Base-by-base conservation (phyloP, 2,113 vertebrate genomes). In the Sinocyclocheilus anophthalmus region DNA sequence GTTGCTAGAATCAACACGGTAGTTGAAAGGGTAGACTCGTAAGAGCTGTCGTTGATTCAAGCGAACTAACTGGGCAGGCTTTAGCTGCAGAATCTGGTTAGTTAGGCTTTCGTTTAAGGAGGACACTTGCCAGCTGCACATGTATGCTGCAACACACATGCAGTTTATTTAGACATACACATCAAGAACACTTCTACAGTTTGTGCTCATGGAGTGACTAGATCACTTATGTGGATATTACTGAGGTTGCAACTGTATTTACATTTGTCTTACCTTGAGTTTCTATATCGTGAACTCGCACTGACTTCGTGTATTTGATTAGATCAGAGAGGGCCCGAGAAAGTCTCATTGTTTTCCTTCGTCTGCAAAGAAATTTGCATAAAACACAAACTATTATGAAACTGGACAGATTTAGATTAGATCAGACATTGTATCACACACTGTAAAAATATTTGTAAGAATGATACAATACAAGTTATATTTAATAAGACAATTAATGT, bases 281-380 rank as follows among this genome's bases (percentile, higher is more conserved):
- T 91, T 98, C 97, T 87, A 98, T 96, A 33, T 99, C 97, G 1
- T 97, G 97, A 81, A 93, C 93, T 69, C 96, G 97, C 76, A 99
- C 97, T 4, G 97, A 98, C 88, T 97, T 97, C 0, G 98, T 99
- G 90, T 99, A 99, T 87, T 98, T 98, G 90, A 99, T 97, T 86
- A 99, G 93, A 92, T 99, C 98, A 0, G 98, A 99, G n/a, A 99
- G 94, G 0, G 97, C 96, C 39, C 97, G 94, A 1, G 96, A 97
- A 76, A 99, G 90, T 89, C 97, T 96, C 97, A 99, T 96, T 14
- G 97, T 99, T 92, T 99, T 99, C 93, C 96, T 97, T 89, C 97
- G 93, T 84, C 94, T 95, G 65, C 8, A 14, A 14, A 30, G 2
- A 61, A 1, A 77, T 55, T 12, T 26, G 39, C 24, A 85, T 18